phyloP scores from a whole-genome alignment of 2,113 vertebrate genomes.

The Daphoenositta chrysoptera region DNA sequence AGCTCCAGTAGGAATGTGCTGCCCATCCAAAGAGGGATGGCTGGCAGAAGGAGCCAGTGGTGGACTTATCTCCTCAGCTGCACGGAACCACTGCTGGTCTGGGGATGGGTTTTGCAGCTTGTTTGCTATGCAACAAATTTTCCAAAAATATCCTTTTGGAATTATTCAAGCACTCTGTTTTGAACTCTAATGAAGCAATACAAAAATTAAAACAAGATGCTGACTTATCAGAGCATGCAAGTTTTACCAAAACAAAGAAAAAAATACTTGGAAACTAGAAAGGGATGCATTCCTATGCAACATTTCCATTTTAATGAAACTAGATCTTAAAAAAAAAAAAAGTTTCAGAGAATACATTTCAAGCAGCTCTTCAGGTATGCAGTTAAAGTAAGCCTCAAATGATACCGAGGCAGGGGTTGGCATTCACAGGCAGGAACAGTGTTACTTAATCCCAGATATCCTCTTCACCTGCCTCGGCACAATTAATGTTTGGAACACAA shows the following conservation, averaged over 20 bases:
- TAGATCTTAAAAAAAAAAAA: background rate
- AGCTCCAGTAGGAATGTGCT: accelerated
- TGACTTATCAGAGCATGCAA: background rate
- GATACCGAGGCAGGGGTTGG: background rate
- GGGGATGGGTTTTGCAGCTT: background rate
- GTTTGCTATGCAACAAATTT: background rate
- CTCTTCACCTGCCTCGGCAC: background rate
- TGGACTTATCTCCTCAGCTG: background rate
- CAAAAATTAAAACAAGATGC: background rate
- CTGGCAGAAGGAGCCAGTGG: background rate
- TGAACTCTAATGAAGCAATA: background rate
- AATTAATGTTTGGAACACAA: background rate
- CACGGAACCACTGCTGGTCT: background rate
- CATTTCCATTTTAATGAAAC: background rate
- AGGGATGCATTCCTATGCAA: background rate
- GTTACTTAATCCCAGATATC: background rate
- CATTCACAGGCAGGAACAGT: background rate
- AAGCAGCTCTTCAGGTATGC: background rate
- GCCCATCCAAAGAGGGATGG: background rate
- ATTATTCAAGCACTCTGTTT: background rate
- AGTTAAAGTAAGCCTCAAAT: background rate
- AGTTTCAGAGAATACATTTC: background rate
- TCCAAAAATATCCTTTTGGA: background rate
- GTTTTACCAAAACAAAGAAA: background rate
- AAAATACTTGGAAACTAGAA: background rate